Percentiles rank a stretch among this genome's conserved stretches.
Conservation (phyloP, 2,113 vertebrate genomes). For the Campylomormyrus tamandua region DNA sequence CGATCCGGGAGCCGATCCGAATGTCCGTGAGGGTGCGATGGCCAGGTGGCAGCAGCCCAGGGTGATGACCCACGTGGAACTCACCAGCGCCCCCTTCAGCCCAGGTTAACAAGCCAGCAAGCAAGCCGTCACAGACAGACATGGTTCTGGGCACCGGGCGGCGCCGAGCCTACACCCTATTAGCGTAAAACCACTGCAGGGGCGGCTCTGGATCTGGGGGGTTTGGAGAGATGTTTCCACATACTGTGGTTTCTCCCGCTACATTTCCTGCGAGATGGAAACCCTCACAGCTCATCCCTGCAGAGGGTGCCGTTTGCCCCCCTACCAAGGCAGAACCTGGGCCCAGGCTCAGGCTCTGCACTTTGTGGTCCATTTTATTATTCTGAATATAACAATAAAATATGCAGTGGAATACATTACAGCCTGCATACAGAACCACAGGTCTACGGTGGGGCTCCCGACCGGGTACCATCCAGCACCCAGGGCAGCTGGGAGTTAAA, state of each 20-base stretch:
- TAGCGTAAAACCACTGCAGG: neutral
- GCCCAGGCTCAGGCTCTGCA: neutral
- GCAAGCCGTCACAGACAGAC: neutral
- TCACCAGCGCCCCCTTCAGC: neutral
- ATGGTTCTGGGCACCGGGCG: neutral
- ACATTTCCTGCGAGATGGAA: neutral
- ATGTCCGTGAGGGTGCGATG: no score
- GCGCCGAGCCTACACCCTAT: neutral
- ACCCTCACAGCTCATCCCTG: neutral
- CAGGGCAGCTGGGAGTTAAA: neutral
- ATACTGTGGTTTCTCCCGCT: neutral
- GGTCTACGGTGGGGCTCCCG: neutral
- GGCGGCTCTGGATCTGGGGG: neutral
- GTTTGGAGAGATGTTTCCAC: neutral
- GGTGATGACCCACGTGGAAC: neutral
- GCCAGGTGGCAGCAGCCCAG: no score
- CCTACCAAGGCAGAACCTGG: neutral
- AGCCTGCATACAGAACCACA: neutral
- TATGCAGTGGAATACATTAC: neutral
- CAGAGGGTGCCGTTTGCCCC: neutral
- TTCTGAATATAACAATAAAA: neutral
- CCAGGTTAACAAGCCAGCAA: neutral
- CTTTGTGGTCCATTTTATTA: neutral
- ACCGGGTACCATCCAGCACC: neutral
- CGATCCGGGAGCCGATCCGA: conserved; percentile 44